These are phyloP conservation scores for Conopomorpha cramerella DNA, from an alignment of 1,140 invertebrate species.

Conservation along the genomic window DNA sequence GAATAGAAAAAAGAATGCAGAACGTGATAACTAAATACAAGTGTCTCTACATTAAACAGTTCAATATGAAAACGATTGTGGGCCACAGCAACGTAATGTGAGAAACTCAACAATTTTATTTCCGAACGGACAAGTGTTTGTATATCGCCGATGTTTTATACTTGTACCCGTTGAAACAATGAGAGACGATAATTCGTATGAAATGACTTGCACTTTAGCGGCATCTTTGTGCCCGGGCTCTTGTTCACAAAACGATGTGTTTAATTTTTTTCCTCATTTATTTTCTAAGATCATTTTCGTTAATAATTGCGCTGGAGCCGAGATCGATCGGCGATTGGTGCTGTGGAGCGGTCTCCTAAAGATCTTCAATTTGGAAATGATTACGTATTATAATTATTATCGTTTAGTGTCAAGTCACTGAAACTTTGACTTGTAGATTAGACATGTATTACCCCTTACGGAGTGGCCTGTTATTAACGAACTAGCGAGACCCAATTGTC, in stretches of 20 bases:
- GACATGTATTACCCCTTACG: too few relatives aligned
- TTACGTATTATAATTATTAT: constrained; percentile 4
- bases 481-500: too few relatives aligned
- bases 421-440: too few relatives aligned
- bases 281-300: constrained; percentile 36
- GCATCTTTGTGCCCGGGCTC: constrained; percentile 25
- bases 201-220: constrained; percentile 43
- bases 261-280: constrained; percentile 24
- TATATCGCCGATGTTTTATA: constrained; percentile 47
- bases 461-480: too few relatives aligned
- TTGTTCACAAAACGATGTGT: constrained; percentile 31
- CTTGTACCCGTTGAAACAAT: constrained; percentile 45
- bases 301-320: constrained; percentile 28
- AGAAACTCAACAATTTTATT: too few relatives aligned
- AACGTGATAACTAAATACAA: too few relatives aligned
- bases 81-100: too few relatives aligned
- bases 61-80: too few relatives aligned
- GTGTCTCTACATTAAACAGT: too few relatives aligned
- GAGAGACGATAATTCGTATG: constrained; percentile 46
- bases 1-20: too few relatives aligned
- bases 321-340: constrained; percentile 13
- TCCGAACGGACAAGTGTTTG: constrained; percentile 25
- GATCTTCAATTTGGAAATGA: constrained; percentile 12
- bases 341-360: constrained; percentile 11
- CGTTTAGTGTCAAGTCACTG: too few relatives aligned